Conservation (phyloP, 1,140 invertebrate genomes). For the Musca vetustissima region DNA sequence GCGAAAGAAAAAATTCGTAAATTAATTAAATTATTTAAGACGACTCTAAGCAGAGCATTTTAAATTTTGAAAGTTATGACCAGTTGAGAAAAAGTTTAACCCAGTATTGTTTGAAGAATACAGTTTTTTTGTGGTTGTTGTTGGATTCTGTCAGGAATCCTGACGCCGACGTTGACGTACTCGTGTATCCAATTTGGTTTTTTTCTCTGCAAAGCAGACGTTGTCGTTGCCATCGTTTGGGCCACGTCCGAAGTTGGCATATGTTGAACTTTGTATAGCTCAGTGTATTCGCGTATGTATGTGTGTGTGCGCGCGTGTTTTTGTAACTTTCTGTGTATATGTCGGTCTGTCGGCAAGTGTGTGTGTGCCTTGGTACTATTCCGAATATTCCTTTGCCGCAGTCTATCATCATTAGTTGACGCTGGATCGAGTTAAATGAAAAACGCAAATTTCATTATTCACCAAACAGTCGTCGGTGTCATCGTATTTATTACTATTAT, state of each 20-base stretch:
- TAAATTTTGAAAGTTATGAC: no score
- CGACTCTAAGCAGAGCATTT: no score
- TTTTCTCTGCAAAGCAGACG: background rate
- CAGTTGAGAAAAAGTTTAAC: no score
- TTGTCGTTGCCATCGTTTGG: conserved; percentile 7
- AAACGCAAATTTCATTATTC: conserved; percentile 24
- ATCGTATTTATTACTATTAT: no score
- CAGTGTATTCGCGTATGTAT: no score
- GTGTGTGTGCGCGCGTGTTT: background rate
- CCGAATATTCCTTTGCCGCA: conserved; percentile 21
- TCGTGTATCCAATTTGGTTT: background rate
- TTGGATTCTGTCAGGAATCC: no score
- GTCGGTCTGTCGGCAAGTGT: no score
- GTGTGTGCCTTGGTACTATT: no score
- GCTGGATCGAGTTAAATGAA: conserved; percentile 24
- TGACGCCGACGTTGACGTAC: background rate
- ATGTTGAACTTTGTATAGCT: conserved; percentile 6
- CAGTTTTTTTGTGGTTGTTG: no score
- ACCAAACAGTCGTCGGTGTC: conserved; percentile 22
- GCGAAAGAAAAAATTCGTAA: no score
- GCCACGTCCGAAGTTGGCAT: conserved; percentile 23
- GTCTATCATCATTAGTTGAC: conserved; percentile 23
- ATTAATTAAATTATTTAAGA: no score
- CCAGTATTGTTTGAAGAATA: no score
- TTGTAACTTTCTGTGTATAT: background rate